Evolutionary conservation across 2,113 vertebrate species (phyloP).

Genomic region (Butorides virescens): DNA sequence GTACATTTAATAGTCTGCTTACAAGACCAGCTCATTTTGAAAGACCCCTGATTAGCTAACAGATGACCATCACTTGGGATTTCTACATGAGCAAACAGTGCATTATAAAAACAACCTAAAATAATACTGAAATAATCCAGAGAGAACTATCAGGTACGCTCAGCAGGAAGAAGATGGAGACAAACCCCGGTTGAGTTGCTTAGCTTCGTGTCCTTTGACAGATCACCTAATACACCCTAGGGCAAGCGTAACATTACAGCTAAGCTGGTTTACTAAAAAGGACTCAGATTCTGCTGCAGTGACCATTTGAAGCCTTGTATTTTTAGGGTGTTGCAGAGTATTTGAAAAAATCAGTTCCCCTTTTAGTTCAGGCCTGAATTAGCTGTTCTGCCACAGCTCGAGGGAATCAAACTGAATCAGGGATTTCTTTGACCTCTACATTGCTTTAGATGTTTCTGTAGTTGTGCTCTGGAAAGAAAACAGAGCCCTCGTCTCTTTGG

Average conservation of each 20-base stretch:
- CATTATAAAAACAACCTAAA: neutral
- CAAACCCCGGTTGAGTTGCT: neutral
- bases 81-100: neutral
- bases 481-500: neutral
- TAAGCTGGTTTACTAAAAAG: neutral
- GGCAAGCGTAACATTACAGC: neutral
- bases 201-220: neutral
- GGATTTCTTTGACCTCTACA: neutral
- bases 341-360: neutral
- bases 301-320: neutral
- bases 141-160: neutral
- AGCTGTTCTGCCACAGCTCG: neutral
- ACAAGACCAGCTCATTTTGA: neutral
- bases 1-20: neutral
- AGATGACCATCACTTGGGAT: neutral
- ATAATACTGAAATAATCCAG: neutral
- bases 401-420: neutral
- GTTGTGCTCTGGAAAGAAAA: neutral
- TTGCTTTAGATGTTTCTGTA: neutral
- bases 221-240: rapidly evolving
- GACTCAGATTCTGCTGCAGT: neutral
- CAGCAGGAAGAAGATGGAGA: neutral
- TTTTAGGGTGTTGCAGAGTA: neutral
- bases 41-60: neutral
- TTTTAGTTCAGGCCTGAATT: neutral